Base-by-base conservation (phyloP, 2,797 vertebrate genomes). In the Spea hammondii region DNA sequence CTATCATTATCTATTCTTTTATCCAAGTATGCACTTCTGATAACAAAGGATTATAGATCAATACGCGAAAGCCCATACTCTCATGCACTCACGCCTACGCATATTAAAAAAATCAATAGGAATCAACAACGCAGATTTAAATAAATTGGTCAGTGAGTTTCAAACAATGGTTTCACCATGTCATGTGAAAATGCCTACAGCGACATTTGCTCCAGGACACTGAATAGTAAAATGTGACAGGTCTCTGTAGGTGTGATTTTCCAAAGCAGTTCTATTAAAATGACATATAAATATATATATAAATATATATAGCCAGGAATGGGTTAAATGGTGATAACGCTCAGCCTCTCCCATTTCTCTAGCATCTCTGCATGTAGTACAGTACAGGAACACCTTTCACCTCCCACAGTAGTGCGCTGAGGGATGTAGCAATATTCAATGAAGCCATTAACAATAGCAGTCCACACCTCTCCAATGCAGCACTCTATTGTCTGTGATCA, bases 31-130 rank as follows among this genome's bases (percentile, higher is more conserved):
- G 60, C 54, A 5, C 7, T 62, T 47, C 65, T 47, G 57, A 60
- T 72, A 82, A 82, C 79, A 81, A 81, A 81, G 74, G 62, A 72
- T 72, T 81, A 72, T 57, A 65, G 70, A 77, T 77, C 80, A 74
- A 49, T 64, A 70, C 44, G 32, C 13, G 66, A 55, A 44, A 54
- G 45, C 64, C 73, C 62, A 68, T 49, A 5, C 47, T 50, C 59
- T 54, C 67, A 75, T 75, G 65, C 67, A 50, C 55, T 65, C 62
- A 72, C 53, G 8, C 8, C 72, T 48, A 65, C 55, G 13, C 64
- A n/a, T 60, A 17, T 50, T n/a, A 68, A 55, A 80, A 79, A 77
- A 44, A 32, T 44, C 44, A 47, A 7, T 54, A 8, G 59, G 10
- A 64, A 73, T 76, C 72, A 73, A 55, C n/a, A 54, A 76, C 11